These are phyloP conservation scores for Adoxophyes honmai DNA, from an alignment of 1,140 invertebrate species.

Conservation along the genomic window DNA sequence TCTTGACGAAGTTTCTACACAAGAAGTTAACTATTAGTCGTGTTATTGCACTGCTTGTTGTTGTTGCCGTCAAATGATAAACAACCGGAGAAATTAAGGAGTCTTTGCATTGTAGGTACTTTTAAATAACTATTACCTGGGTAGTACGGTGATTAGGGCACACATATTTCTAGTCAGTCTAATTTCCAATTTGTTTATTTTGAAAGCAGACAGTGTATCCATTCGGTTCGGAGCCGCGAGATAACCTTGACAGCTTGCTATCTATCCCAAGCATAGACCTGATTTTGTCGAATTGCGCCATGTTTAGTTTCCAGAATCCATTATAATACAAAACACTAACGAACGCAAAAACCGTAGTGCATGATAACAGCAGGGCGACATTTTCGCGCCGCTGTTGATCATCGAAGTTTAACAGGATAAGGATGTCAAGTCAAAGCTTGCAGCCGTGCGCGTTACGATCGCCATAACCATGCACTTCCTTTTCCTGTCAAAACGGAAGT, in stretches of 20 bases:
- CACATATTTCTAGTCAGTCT: no score
- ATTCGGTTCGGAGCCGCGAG: background rate
- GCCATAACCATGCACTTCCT: conserved; percentile 55
- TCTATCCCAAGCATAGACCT: no score
- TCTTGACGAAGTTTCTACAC: no score
- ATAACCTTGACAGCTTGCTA: conserved; percentile 2
- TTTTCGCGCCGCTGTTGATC: conserved; percentile 19
- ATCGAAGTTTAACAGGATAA: conserved; percentile 53
- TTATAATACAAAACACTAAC: conserved; percentile 8
- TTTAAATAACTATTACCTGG: background rate
- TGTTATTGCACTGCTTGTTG: no score
- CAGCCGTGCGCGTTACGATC: conserved; percentile 41
- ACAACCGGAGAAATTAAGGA: no score
- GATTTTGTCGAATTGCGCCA: no score
- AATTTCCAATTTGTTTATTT: background rate
- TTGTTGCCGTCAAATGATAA: no score
- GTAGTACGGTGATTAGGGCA: background rate
- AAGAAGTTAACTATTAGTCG: no score
- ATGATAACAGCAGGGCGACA: no score
- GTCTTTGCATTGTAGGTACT: background rate
- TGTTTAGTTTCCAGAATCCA: no score
- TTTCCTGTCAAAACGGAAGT: conserved; percentile 70
- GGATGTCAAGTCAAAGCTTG: conserved; percentile 42
- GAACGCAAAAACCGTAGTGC: no score
- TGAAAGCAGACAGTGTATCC: background rate